phyloP scores from a whole-genome alignment of 2,113 vertebrate genomes.

The Paracanthobrama guichenoti region DNA sequence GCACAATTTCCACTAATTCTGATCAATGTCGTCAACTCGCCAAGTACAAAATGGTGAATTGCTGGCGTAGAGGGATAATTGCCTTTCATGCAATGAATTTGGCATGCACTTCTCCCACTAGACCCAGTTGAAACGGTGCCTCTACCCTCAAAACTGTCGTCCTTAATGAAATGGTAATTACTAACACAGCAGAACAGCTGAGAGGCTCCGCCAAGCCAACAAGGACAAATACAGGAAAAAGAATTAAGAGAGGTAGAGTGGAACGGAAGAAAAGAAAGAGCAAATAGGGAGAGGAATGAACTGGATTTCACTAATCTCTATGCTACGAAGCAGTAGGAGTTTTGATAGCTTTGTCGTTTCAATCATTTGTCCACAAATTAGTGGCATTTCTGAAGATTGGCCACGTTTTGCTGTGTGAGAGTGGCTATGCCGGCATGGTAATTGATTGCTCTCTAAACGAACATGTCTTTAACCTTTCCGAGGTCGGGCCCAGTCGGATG shows the following conservation, averaged over 20 bases:
- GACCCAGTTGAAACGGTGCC: conserved; percentile 76
- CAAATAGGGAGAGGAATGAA: conserved; percentile 49
- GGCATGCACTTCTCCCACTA: conserved; percentile 72
- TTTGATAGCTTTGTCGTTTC: conserved; percentile 39
- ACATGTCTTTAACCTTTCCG: conserved; percentile 81
- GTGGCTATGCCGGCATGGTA: conserved; percentile 71
- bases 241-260: conserved; percentile 22
- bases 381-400: conserved; percentile 30
- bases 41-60: conserved; percentile 77
- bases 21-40: conserved; percentile 67
- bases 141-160: conserved; percentile 78
- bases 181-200: conserved; percentile 78
- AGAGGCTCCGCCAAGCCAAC: conserved; percentile 70
- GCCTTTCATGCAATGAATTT: conserved; percentile 72
- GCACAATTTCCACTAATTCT: conserved; percentile 65
- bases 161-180: conserved; percentile 81
- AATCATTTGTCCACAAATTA: conserved; percentile 45
- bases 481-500: conserved; percentile 78
- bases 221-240: conserved; percentile 42
- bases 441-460: conserved; percentile 81
- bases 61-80: conserved; percentile 74
- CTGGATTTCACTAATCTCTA: conserved; percentile 66
- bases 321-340: conserved; percentile 68
- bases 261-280: not conserved
- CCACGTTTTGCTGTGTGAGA: conserved; percentile 66